A percentile compares a stretch with the other conserved stretches of the same genome.
Conservation (phyloP, 2,888 invertebrate species). For the Acleris emargana region DNA sequence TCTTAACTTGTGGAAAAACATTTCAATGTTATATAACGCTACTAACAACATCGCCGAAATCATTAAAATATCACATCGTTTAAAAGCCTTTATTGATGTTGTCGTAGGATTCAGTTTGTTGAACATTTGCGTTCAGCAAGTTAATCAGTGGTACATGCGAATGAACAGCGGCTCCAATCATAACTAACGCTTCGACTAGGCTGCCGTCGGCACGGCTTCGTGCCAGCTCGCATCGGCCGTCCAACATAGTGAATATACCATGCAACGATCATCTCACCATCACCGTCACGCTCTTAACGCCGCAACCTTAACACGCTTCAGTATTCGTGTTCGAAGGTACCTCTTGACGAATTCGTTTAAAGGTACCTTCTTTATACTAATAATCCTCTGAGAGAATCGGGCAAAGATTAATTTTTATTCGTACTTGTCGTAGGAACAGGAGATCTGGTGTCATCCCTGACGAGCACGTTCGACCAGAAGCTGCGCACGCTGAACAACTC, state of each 20-base stretch:
- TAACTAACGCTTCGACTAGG: constrained; percentile 72
- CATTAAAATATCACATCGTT: background rate
- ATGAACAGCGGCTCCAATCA: constrained; percentile 46
- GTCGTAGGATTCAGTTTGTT: background rate
- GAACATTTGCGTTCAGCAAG: constrained; percentile 1
- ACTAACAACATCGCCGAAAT: constrained; percentile 1
- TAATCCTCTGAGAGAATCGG: background rate
- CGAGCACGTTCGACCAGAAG: constrained; percentile 93
- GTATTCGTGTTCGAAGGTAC: constrained; percentile 47
- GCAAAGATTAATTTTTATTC: constrained; percentile 39
- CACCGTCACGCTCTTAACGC: constrained; percentile 49
- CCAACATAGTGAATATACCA: constrained; percentile 27
- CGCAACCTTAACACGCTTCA: constrained; percentile 67
- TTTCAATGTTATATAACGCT: background rate
- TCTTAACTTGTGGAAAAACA: constrained; percentile 14
- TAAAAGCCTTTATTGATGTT: background rate
- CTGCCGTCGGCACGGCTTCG: constrained; percentile 70
- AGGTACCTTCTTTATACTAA: constrained; percentile 31
- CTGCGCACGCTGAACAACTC: constrained; percentile 89
- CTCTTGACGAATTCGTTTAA: constrained; percentile 29
- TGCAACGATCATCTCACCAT: constrained; percentile 38
- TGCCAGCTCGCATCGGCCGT: constrained; percentile 53
- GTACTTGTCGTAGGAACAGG: constrained; percentile 88
- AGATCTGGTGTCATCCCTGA: constrained; percentile 91
- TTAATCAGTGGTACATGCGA: constrained; percentile 15